Percentiles rank a stretch among this genome's conserved stretches.
Evolutionary conservation across 30 jellyfish, hydroid and myxozoan species (phyloP).

Genomic region (Cassiopea xamachana): DNA sequence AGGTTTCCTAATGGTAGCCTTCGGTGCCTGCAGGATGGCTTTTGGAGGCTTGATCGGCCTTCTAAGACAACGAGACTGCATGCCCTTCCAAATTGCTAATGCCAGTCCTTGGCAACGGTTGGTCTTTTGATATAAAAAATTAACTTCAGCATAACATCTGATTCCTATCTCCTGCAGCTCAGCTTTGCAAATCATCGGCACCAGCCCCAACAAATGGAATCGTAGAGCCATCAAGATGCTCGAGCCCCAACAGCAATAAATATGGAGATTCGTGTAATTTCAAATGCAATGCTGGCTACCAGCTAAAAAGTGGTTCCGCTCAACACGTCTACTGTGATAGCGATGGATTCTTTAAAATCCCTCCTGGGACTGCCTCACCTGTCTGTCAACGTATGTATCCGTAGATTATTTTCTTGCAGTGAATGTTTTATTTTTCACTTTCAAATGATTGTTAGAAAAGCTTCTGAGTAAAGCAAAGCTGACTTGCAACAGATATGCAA

Average conservation of each 20-base stretch:
- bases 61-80: too few relatives aligned
- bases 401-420: not conserved
- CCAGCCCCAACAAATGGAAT: constrained; percentile 34
- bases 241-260: not conserved
- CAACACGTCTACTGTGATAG: constrained; percentile 62
- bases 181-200: constrained; percentile 29
- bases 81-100: too few relatives aligned
- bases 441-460: not conserved
- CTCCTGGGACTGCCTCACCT: constrained; percentile 33
- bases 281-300: constrained; percentile 80
- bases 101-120: too few relatives aligned
- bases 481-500: too few relatives aligned
- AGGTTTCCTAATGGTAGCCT: too few relatives aligned
- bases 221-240: constrained; percentile 47
- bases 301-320: constrained; percentile 50
- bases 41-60: too few relatives aligned
- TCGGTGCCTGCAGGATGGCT: too few relatives aligned
- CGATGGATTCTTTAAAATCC: constrained; percentile 55
- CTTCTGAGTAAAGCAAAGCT: too few relatives aligned
- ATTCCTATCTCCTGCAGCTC: not conserved
- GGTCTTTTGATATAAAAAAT: too few relatives aligned
- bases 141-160: too few relatives aligned
- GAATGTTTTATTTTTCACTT: not conserved
- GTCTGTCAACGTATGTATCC: constrained; percentile 48
- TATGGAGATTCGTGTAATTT: constrained; percentile 61